Percentiles rank a stretch among this genome's conserved stretches.
These are phyloP conservation scores for Xanthostigma xanthostigma DNA, from an alignment of 2,888 invertebrate genomes.

Conservation along the genomic window DNA sequence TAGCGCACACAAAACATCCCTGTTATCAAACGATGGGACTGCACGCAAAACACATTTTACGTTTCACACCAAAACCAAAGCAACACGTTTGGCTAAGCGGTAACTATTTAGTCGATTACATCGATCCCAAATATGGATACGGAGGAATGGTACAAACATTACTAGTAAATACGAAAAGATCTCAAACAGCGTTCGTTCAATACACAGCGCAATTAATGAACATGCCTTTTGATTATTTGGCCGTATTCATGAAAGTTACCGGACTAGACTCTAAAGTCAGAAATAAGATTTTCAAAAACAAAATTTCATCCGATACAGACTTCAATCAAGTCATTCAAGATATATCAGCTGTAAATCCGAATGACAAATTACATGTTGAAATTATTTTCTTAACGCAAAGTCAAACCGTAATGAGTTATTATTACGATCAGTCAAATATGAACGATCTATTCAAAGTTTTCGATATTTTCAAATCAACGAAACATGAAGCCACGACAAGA, in stretches of 20 bases:
- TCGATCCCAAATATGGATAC: conserved; percentile 26
- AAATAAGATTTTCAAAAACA: neutral
- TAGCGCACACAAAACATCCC: conserved; percentile 27
- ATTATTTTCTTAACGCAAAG: neutral
- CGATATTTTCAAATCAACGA: neutral
- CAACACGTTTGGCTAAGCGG: conserved; percentile 19
- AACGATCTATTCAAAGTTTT: neutral
- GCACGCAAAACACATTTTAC: conserved; percentile 23
- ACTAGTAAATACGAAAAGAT: conserved; percentile 13
- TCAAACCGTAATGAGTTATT: conserved; percentile 5
- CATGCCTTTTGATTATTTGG: conserved; percentile 4
- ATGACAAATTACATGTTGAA: neutral
- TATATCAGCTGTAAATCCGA: neutral
- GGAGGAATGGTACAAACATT: conserved; percentile 23
- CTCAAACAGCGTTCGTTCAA: conserved; percentile 10
- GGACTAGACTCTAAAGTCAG: neutral
- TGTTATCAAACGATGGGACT: conserved; percentile 23
- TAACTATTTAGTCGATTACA: conserved; percentile 26
- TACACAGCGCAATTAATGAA: conserved; percentile 12
- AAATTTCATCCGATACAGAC: neutral
- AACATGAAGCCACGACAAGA: neutral
- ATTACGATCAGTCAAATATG: neutral
- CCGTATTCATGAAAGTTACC: neutral
- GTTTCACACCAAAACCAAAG: conserved; percentile 20
- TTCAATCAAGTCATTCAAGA: neutral